Conservation (phyloP, 2,113 vertebrate species). For the Amia ocellicauda region DNA sequence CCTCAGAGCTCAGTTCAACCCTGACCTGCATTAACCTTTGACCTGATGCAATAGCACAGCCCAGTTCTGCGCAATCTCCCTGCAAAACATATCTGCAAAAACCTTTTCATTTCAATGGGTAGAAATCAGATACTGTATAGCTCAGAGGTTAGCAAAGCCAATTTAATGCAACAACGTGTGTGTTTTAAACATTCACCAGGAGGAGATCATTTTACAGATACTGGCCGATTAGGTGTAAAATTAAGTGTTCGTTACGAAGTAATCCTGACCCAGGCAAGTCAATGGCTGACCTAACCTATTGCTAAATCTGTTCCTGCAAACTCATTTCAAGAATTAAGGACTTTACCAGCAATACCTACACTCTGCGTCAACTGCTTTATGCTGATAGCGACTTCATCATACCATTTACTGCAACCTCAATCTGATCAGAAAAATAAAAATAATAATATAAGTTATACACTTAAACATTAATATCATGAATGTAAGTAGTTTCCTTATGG, state of each 20-base stretch:
- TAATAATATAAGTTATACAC: too few species aligned
- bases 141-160: too few species aligned
- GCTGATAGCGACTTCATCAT: too few species aligned
- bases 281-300: slow-evolving; percentile 7
- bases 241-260: not conserved
- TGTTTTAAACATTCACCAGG: too few species aligned
- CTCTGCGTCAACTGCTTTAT: not conserved
- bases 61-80: not conserved
- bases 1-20: not conserved
- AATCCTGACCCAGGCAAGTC: slow-evolving; percentile 6
- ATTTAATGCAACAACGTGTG: too few species aligned
- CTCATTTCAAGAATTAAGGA: slow-evolving; percentile 13
- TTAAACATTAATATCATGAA: too few species aligned
- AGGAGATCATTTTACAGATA: not conserved
- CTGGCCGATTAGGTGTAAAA: not conserved
- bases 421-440: too few species aligned
- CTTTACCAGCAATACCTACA: slow-evolving; percentile 1
- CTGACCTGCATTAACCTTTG: slow-evolving; percentile 8
- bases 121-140: not conserved
- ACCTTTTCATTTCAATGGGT: not conserved
- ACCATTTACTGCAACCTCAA: too few species aligned
- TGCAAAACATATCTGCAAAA: not conserved
- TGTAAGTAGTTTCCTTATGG: too few species aligned
- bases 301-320: not conserved
- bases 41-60: not conserved